Evolutionary conservation across 2,113 vertebrate species (phyloP).

Genomic region (Actinemys pallida): DNA sequence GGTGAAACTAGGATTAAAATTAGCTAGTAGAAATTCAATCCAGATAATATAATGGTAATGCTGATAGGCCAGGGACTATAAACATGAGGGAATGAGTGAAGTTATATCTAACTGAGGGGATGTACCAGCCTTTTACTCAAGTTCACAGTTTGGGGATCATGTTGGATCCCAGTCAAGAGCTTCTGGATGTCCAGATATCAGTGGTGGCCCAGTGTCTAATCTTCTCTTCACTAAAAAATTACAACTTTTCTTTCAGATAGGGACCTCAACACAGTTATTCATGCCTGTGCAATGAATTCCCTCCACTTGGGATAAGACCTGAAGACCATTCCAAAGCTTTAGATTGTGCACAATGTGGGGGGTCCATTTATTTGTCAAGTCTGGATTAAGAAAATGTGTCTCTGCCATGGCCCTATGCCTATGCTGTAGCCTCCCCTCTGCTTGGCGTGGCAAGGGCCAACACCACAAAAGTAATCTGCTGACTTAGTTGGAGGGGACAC

Average conservation of each 20-base stretch:
- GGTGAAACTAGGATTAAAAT: neutral
- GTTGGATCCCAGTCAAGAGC: neutral
- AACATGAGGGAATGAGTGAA: neutral
- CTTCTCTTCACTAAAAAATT: neutral
- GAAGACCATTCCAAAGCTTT: neutral
- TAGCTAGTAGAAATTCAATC: neutral
- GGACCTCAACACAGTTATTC: neutral
- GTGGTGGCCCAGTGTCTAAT: no score
- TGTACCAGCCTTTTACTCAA: neutral
- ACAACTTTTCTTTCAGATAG: neutral
- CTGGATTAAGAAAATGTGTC: neutral
- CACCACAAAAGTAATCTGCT: neutral
- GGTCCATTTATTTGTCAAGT: neutral
- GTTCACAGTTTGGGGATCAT: neutral
- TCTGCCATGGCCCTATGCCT: neutral
- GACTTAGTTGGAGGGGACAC: no score
- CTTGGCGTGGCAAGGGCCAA: neutral
- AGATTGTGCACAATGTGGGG: neutral
- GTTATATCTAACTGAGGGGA: neutral
- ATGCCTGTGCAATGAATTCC: neutral
- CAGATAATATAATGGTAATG: neutral
- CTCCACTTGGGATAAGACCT: neutral
- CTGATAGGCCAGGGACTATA: neutral
- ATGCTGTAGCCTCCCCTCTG: neutral
- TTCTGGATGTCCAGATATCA: rapidly evolving